These are phyloP conservation scores for Opisthocomus hoazin DNA, from an alignment of 2,113 vertebrate species.

Conservation along the genomic window DNA sequence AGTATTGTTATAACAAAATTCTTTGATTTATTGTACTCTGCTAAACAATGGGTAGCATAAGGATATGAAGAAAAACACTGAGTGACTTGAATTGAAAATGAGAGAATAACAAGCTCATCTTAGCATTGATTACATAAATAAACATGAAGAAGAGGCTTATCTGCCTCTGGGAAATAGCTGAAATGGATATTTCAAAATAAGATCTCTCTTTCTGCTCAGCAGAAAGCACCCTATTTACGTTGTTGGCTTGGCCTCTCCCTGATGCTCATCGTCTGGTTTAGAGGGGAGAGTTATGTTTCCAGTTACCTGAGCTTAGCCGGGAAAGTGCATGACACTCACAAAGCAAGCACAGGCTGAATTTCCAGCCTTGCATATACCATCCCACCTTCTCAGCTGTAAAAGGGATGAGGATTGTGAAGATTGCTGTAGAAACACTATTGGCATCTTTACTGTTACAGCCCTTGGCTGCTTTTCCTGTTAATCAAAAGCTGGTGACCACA, in stretches of 20 bases:
- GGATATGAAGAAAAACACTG: background rate
- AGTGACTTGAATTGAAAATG: background rate
- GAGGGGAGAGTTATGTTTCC: background rate
- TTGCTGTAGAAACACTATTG: background rate
- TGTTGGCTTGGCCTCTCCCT: background rate
- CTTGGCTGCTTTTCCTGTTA: background rate
- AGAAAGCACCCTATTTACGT: background rate
- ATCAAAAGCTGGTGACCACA: background rate
- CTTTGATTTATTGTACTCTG: background rate
- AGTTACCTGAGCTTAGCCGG: background rate
- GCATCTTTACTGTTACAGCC: background rate
- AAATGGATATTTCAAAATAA: background rate
- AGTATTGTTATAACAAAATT: background rate
- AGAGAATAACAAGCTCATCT: background rate
- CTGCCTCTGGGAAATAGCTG: background rate
- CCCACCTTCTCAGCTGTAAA: background rate
- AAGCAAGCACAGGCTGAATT: background rate
- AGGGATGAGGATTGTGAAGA: background rate
- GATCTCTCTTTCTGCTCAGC: background rate
- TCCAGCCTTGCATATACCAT: background rate
- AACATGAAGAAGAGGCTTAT: background rate
- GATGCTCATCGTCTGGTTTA: background rate
- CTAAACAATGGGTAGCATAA: background rate
- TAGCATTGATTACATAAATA: background rate
- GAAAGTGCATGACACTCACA: background rate